Conservation (phyloP, 2,797 vertebrate species). For the Sebastiscus tertius region DNA sequence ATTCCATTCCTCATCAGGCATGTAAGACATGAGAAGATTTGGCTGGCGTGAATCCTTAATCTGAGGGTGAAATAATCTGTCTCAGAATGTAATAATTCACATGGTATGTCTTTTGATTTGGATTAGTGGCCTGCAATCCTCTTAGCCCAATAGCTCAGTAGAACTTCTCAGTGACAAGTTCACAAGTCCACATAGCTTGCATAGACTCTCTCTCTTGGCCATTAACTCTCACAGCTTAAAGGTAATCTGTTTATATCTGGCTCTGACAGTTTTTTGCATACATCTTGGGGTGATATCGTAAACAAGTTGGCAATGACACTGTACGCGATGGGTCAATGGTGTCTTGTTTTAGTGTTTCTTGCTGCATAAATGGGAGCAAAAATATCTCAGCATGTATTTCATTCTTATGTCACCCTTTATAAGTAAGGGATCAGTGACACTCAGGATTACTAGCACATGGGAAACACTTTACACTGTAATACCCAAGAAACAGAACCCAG, state of each 20-base stretch:
- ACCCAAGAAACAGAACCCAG: constrained; percentile 56
- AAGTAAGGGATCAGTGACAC: constrained; percentile 68
- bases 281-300: constrained; percentile 62
- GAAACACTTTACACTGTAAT: constrained; percentile 74
- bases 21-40: constrained; percentile 75
- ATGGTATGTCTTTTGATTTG: constrained; percentile 89
- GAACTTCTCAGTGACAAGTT: constrained; percentile 84
- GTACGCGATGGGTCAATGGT: neutral
- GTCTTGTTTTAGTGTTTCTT: neutral
- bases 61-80: constrained; percentile 84
- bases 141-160: constrained; percentile 78
- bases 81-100: constrained; percentile 90
- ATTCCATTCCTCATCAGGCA: constrained; percentile 58
- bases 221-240: constrained; percentile 75
- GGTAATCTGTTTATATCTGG: constrained; percentile 75
- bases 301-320: constrained; percentile 44
- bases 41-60: constrained; percentile 70
- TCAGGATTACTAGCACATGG: constrained; percentile 65
- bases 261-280: constrained; percentile 55
- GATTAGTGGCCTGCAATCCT: constrained; percentile 86
- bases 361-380: constrained; percentile 2
- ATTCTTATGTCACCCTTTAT: constrained; percentile 26
- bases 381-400: constrained; percentile 1
- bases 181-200: constrained; percentile 73
- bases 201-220: constrained; percentile 66